Percentiles rank a stretch among this genome's conserved stretches.
phyloP scores from a whole-genome alignment of 2,888 invertebrate genomes.

The Orchesellides sinensis region DNA sequence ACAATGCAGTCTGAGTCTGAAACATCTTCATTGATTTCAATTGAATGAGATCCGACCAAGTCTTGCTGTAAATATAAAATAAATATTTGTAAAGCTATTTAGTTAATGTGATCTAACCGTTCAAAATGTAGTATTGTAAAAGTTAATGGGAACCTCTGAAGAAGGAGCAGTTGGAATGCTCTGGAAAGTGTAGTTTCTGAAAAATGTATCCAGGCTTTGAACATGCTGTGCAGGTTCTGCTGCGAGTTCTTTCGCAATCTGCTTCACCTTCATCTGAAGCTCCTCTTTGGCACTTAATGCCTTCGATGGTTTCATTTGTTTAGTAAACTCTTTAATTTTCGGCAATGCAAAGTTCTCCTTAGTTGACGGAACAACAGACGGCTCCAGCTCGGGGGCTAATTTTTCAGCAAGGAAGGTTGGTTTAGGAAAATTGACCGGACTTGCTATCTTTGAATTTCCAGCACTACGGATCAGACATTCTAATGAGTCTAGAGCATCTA shows the following conservation, averaged over 20 bases:
- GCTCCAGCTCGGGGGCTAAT: not conserved
- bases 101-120: too few relatives aligned
- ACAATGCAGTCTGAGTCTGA: not conserved
- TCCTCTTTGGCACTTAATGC: conserved; percentile 70
- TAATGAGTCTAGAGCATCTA: conserved; percentile 35
- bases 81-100: not conserved
- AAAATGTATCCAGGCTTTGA: conserved; percentile 69
- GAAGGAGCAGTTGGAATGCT: conserved; percentile 39
- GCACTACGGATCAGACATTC: conserved; percentile 41
- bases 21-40: not conserved
- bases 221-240: conserved; percentile 67
- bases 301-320: conserved; percentile 4
- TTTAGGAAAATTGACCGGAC: not conserved
- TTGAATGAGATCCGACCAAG: not conserved
- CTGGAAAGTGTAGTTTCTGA: conserved; percentile 69
- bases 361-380: not conserved
- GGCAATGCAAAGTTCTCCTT: conserved; percentile 4
- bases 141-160: conserved; percentile 24
- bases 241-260: conserved; percentile 71
- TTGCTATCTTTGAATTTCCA: conserved; percentile 5
- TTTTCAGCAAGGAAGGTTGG: conserved; percentile 24
- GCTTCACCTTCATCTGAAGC: conserved; percentile 71
- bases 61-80: conserved; percentile 28
- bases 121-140: too few relatives aligned
- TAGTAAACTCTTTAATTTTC: not conserved